Evolutionary conservation across 2,797 vertebrate species (phyloP), one percentile per base, ranked within the genome.

Genomic region (Muraenolepis orangiensis): DNA sequence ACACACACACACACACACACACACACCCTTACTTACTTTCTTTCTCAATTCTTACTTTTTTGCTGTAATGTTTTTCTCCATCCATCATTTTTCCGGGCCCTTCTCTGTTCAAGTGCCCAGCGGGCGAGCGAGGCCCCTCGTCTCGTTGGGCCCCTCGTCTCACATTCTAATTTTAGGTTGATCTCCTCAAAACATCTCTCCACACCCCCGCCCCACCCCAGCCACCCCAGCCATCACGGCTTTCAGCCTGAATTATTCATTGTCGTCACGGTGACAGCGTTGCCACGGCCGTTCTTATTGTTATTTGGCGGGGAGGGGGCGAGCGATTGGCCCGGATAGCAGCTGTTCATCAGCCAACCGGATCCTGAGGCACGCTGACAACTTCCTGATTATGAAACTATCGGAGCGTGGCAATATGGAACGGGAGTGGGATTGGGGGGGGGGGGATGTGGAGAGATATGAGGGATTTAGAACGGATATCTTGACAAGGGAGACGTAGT

Each of bases 151-250:
- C 57, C 70, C 77, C 74, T 75, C 82, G 81, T 83, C 74, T 77
- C 34, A 85, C 83, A 85, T 87, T 83, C 82, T 85, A 85, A 86
- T 87, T 87, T 87, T 86, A 87, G 86, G 86, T 87, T 84, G 84
- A 79, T 86, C 76, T 86, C 86, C 83, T 81, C 70, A 46, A 46
- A 67, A 67, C 64, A 29, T n/a, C 40, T 20, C 40, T 26, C 11
- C 68, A 26, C 67, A 28, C 29, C 40, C 51, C 51, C 46, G 10
- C 46, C 23, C 51, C 46, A n/a, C 46, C 23, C 57, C 57, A 61
- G 57, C 57, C 57, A 61, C 2, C 23, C 23, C 8, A 12, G 23
- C 70, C 74, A 40, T 30, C 51, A 69, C 51, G 30, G 71, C 38
- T 72, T 64, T 69, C n/a, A 30, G 8, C 70, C 78, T 89, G 87